Evolutionary conservation across 1,140 invertebrate species (phyloP), one percentile per base, ranked within the genome.

Genomic region (Temnothorax nylanderi): DNA sequence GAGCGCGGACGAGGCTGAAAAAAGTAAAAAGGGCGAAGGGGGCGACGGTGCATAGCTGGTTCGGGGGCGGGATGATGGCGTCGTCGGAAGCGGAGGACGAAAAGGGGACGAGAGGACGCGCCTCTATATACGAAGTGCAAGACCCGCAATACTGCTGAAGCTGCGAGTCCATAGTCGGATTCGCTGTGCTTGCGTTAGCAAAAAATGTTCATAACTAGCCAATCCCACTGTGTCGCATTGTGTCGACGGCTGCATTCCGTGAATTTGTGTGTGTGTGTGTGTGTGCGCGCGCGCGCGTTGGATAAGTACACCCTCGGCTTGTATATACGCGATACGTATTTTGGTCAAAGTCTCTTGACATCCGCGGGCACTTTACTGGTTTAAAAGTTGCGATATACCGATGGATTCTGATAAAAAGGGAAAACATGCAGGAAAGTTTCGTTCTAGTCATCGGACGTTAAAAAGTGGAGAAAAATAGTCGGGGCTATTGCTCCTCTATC

Each of bases 171-270:
- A 56, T 64, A 51, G 34, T 54, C 34, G 26, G 32, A 49, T 64
- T 87, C 58, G 60, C 81, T 78, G 34, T 51, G 87, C 91, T 84
- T 77, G 80, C 85, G 86, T 92, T 62, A n/a, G 90, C 92, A 86
- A 91, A 93, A 93, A 93, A 93, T 88, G 67, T 88, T 92, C 89
- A 93, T 92, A 93, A 92, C 91, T 88, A 87, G 89, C 87, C 89
- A 76, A 91, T 92, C 71, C 56, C 75, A 11, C 56, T 65, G 75
- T 37, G 75, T 37, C 37, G 76, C 77, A 78, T 74, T 74, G 47
- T 88, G 56, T 74, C 54, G 26, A 32, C 41, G 41, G 41, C 51
- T 18, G 41, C 44, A 84, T 75, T 26, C 26, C 26, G 11, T n/a
- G 72, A 32, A 65, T 65, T 84, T 88, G 44, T 88, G 80, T 82